These are phyloP conservation scores for Sisor rabdophorus DNA, from an alignment of 2,113 vertebrate genomes.

Conservation along the genomic window DNA sequence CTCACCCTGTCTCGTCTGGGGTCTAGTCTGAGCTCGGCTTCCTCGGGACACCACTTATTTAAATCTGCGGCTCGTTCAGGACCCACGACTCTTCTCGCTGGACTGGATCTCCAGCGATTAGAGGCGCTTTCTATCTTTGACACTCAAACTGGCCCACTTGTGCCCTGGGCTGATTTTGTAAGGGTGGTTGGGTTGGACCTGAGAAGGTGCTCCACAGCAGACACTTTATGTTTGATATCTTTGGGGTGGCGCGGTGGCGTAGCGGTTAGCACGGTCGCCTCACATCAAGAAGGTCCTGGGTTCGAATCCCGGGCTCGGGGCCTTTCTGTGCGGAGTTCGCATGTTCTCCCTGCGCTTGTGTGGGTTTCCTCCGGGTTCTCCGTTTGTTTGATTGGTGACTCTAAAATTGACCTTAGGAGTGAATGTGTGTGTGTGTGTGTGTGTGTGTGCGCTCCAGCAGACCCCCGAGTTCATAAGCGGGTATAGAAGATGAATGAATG, in stretches of 20 bases:
- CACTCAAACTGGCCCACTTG: conserved; percentile 6
- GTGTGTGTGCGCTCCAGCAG: too few relatives aligned
- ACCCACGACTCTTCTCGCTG: not conserved
- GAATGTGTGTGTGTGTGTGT: too few relatives aligned
- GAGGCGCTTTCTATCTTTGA: too few relatives aligned
- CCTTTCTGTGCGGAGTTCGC: too few relatives aligned
- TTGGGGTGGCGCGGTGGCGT: too few relatives aligned
- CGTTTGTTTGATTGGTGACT: not conserved
- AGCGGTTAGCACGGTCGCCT: too few relatives aligned
- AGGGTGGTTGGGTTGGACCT: not conserved
- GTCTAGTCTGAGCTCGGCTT: conserved; percentile 3
- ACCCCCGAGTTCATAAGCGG: too few relatives aligned
- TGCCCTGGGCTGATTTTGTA: not conserved
- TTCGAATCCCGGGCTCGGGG: too few relatives aligned
- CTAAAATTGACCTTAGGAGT: not conserved
- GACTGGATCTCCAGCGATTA: not conserved
- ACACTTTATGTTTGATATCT: not conserved
- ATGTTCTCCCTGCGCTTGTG: too few relatives aligned
- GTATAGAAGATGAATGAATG: not conserved
- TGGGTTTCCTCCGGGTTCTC: too few relatives aligned
- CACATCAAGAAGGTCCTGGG: too few relatives aligned
- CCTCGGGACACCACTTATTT: not conserved
- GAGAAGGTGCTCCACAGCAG: not conserved
- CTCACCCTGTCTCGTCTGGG: conserved; percentile 18
- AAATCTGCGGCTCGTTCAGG: not conserved